Evolutionary conservation across 2,113 vertebrate genomes (phyloP), one percentile per base, ranked within the genome.

Genomic region (Hiodon alosoides): DNA sequence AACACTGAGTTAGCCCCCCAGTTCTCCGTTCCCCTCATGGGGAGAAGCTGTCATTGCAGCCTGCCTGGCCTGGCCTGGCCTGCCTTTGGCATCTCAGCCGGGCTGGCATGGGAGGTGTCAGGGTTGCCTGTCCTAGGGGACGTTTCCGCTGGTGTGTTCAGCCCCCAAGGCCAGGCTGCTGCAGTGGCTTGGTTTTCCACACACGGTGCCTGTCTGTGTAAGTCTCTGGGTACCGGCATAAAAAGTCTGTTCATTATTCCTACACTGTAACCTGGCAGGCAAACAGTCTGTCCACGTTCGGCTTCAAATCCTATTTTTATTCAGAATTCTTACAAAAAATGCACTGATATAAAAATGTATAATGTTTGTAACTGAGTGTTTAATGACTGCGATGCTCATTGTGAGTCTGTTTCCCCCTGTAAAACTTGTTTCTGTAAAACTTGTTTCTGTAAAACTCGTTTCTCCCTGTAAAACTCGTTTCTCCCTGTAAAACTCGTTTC

Each of bases 231-330:
- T 61, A 53, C 46, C 58, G 47, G 59, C 70, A 72, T 79, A 78
- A 79, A 78, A 66, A 78, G 72, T 65, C 76, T 57, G 64, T 65
- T 74, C 69, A 73, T 81, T 76, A 72, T 52, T 76, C 55, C 74
- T 75, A 62, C 58, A 59, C 48, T 58, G 67, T 79, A 83, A 77
- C 69, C 74, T 79, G 78, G 71, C 77, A 79, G 55, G 65, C 74
- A 70, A 61, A 65, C 78, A 58, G 67, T 79, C 72, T 76, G 51
- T 80, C 69, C 53, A 76, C 13, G 68, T 69, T 72, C 54, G 77
- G 67, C 60, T 75, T 73, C 53, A 83, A 81, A 79, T 81, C 69
- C 55, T 62, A 75, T 73, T 62, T 73, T 77, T 55, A 65, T 67
- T 76, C 31, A 31, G 31, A 31, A 31, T 54, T 70, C 53, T 70